Conservation (phyloP, 2,888 invertebrate species). For the Smittia aterrima region DNA sequence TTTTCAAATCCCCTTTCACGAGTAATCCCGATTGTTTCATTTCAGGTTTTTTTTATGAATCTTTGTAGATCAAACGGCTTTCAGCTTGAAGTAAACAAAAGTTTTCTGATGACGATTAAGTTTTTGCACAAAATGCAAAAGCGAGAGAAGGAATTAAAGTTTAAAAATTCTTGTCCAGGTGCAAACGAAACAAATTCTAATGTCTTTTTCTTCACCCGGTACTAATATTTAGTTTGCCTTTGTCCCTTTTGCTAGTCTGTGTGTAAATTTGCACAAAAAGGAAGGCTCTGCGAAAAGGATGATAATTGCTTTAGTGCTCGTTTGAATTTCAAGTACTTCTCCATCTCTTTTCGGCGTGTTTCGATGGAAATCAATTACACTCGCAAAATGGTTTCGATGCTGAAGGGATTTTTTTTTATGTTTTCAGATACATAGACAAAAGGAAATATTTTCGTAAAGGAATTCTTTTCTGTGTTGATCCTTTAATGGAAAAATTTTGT, state of each 20-base stretch:
- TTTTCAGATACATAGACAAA: not conserved
- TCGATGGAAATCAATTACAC: slow-evolving; percentile 3
- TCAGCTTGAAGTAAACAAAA: not conserved
- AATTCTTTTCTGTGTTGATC: not conserved
- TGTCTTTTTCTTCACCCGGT: slow-evolving; percentile 20
- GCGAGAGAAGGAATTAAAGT: not conserved
- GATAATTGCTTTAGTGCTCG: slow-evolving; percentile 8
- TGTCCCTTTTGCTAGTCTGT: not conserved
- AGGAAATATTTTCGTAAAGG: not conserved
- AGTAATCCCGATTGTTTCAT: not conserved
- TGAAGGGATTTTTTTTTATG: not conserved
- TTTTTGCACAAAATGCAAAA: slow-evolving; percentile 14
- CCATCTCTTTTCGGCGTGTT: not conserved
- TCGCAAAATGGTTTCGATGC: not conserved
- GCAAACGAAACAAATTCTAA: slow-evolving; percentile 13
- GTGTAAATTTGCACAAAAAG: slow-evolving; percentile 8
- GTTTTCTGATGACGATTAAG: slow-evolving; percentile 4
- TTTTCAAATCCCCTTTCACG: slow-evolving; percentile 10
- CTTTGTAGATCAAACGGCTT: not conserved
- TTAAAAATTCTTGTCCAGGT: slow-evolving; percentile 6
- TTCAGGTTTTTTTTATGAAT: not conserved
- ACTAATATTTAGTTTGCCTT: not conserved
- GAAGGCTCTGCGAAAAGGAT: not conserved
- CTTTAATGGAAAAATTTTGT: slow-evolving; percentile 5
- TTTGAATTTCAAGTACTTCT: slow-evolving; percentile 15